Conservation (phyloP, 2,113 vertebrate species). For the Epinephelus lanceolatus region DNA sequence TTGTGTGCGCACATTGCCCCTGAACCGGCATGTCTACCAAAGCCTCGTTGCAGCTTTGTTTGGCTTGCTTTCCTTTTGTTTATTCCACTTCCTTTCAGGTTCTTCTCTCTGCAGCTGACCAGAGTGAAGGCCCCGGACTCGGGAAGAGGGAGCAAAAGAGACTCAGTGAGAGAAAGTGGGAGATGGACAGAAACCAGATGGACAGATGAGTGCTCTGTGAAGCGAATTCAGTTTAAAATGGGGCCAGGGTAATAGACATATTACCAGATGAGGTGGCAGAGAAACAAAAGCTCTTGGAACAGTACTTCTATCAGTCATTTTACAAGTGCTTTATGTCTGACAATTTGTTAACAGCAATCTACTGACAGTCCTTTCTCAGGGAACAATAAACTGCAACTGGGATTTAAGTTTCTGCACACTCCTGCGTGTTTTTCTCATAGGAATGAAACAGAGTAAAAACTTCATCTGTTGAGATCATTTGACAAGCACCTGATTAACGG, state of each 20-base stretch:
- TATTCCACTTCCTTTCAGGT: constrained; percentile 72
- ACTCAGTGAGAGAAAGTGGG: constrained; percentile 14
- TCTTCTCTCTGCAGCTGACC: constrained; percentile 75
- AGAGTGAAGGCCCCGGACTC: constrained; percentile 20
- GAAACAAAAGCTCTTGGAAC: neutral
- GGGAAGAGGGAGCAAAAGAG: constrained; percentile 24
- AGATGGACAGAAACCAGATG: neutral
- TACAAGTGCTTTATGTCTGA: neutral
- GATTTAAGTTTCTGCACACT: neutral
- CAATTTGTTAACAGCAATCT: neutral
- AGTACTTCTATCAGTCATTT: neutral
- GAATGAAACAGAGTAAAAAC: neutral
- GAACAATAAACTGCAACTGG: neutral
- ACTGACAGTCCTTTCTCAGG: neutral
- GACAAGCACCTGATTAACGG: neutral
- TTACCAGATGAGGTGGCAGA: neutral
- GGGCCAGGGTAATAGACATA: neutral
- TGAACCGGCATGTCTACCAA: constrained; percentile 67
- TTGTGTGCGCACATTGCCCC: constrained; percentile 72
- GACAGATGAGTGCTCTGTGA: constrained; percentile 2
- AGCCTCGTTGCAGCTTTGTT: constrained; percentile 71
- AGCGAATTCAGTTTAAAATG: neutral
- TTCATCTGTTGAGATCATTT: neutral
- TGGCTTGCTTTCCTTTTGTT: constrained; percentile 73
- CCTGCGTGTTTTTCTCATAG: neutral